These are phyloP conservation scores for Echeneis naucrates DNA, from an alignment of 2,797 vertebrate genomes.

Conservation along the genomic window DNA sequence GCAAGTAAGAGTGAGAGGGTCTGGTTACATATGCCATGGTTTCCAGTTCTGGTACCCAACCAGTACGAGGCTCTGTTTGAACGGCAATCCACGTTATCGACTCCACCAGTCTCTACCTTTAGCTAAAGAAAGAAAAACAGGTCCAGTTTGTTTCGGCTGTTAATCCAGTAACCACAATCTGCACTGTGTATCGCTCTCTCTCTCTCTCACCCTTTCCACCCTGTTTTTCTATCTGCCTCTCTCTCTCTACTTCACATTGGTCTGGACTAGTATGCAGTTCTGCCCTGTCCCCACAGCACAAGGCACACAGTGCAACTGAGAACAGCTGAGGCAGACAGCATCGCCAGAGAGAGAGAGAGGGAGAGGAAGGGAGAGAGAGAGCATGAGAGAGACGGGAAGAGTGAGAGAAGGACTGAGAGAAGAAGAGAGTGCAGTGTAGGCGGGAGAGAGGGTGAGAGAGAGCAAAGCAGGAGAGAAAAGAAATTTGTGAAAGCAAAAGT, in stretches of 20 bases:
- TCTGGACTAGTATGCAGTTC: slow-evolving; percentile 72
- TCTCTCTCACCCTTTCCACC: slow-evolving; percentile 24
- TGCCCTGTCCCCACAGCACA: slow-evolving; percentile 77
- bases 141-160: slow-evolving; percentile 76
- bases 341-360: slow-evolving; percentile 61
- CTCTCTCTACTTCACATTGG: slow-evolving; percentile 60
- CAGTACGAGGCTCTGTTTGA: slow-evolving; percentile 55
- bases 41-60: slow-evolving; percentile 45
- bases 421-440: slow-evolving; percentile 67
- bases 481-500: slow-evolving; percentile 68
- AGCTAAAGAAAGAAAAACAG: slow-evolving; percentile 77
- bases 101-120: slow-evolving; percentile 58
- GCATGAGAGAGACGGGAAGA: slow-evolving; percentile 49
- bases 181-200: slow-evolving; percentile 37
- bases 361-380: slow-evolving; percentile 51
- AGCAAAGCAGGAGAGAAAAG: slow-evolving; percentile 60
- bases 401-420: slow-evolving; percentile 56
- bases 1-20: slow-evolving; percentile 23
- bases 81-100: slow-evolving; percentile 47
- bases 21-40: slow-evolving; percentile 41
- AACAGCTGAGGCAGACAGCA: slow-evolving; percentile 81
- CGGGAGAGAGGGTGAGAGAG: slow-evolving; percentile 70
- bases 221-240: slow-evolving; percentile 49
- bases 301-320: slow-evolving; percentile 80
- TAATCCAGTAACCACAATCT: slow-evolving; percentile 71